Percentiles rank a stretch among this genome's conserved stretches.
Conservation (phyloP, 2,797 vertebrate species). For the Silurus lanzhouensis region DNA sequence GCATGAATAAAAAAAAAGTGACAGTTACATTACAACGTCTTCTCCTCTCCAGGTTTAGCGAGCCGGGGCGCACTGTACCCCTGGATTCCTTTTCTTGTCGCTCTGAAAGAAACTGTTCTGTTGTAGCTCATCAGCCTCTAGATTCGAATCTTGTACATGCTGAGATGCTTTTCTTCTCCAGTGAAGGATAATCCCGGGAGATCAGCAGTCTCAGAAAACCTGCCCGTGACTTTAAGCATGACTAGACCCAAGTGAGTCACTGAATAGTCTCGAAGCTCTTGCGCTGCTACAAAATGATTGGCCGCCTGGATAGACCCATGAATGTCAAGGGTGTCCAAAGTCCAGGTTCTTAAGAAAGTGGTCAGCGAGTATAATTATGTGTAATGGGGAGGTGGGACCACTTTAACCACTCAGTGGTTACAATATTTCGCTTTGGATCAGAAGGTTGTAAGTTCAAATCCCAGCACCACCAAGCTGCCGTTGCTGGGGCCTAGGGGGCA, state of each 20-base stretch:
- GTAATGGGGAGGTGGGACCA: too few species aligned
- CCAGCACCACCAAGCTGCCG: too few species aligned
- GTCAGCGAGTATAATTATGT: neutral
- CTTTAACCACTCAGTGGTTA: too few species aligned
- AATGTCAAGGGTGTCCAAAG: neutral
- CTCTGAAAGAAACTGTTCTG: neutral
- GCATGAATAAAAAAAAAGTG: too few species aligned
- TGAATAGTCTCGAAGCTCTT: neutral
- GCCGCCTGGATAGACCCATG: neutral
- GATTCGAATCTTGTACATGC: neutral
- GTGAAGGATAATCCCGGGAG: neutral
- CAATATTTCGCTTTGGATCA: too few species aligned
- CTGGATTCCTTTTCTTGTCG: neutral
- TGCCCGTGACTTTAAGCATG: neutral
- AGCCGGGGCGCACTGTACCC: neutral
- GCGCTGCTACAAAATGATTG: neutral
- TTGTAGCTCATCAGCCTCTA: neutral
- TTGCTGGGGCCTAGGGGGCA: too few species aligned
- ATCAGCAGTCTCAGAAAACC: constrained; percentile 5
- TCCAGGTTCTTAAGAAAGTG: neutral
- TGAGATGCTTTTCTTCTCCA: neutral
- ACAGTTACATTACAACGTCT: neutral
- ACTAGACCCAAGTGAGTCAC: too few species aligned
- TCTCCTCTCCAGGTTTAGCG: neutral
- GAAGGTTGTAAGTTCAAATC: too few species aligned